phyloP scores from a whole-genome alignment of 2,797 vertebrate species.

The Enteromius viviparus region DNA sequence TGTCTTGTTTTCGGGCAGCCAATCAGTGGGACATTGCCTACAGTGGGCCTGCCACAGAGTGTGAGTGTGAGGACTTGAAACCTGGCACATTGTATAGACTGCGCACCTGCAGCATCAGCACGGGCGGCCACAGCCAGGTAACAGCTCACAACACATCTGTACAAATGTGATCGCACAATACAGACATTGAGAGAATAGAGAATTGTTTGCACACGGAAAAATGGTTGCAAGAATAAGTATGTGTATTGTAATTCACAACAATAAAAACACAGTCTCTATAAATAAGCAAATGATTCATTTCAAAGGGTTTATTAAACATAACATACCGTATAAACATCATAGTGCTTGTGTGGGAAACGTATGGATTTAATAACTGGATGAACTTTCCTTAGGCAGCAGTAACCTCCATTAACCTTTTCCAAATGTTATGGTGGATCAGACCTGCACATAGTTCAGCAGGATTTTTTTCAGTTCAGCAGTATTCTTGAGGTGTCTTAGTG shows the following conservation, averaged over 20 bases:
- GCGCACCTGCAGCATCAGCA: slow-evolving; percentile 96
- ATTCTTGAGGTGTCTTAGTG: not conserved
- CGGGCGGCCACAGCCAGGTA: slow-evolving; percentile 95
- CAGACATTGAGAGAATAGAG: not conserved
- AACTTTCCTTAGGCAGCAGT: not conserved
- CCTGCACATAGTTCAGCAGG: not conserved
- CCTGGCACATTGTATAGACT: slow-evolving; percentile 93
- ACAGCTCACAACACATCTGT: not conserved
- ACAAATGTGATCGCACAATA: not conserved
- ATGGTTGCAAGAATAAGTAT: not conserved
- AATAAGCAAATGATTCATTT: not conserved
- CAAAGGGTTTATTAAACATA: not conserved
- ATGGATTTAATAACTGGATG: not conserved
- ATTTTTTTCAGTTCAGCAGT: not conserved
- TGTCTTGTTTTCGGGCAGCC: slow-evolving; percentile 68
- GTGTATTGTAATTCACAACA: not conserved
- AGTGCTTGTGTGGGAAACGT: not conserved
- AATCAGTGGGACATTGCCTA: slow-evolving; percentile 94
- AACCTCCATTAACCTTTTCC: not conserved
- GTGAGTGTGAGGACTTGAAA: slow-evolving; percentile 88
- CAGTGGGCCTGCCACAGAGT: slow-evolving; percentile 90
- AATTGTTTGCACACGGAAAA: not conserved
- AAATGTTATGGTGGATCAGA: not conserved
- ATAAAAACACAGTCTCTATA: not conserved
- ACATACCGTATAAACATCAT: not conserved